Evolutionary conservation across 2,888 invertebrate genomes (phyloP), one percentile per base, ranked within the genome.

Genomic region (Polylopha cassiicola): DNA sequence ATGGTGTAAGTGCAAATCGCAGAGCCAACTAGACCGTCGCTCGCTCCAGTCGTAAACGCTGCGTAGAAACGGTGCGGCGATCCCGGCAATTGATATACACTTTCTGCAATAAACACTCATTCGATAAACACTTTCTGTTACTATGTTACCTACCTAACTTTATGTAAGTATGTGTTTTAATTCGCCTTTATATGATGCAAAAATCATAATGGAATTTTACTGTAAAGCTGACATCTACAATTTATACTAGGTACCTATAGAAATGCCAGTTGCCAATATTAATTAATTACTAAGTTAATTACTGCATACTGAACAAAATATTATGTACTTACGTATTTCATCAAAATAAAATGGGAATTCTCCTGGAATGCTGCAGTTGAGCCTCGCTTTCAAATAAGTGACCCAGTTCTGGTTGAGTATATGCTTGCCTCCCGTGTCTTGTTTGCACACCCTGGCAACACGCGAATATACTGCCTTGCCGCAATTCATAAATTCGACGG

Each of bases 301-400:
- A 13, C 11, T 6, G 18, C 10, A 9, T 28, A 10, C n/a, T 11
- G 21, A 42, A 11, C 3, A 37, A 9, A 23, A 10, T 24, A 23
- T 22, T 34, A 24, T 1, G 24, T 46, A 87, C 89, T 88, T 68
- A 89, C 89, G 91, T 58, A 92, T 90, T 84, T 91, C 91, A 71
- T 92, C 89, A 71, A 92, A 92, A 71, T 91, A 91, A 75, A 91
- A 92, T 0, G 92, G 91, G 58, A 89, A 91, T 57, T 91, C 91
- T 53, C 91, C 91, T 20, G 91, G 91, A 62, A 91, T 88, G 53
- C 90, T 90, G 65, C 91, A 91, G 67, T 90, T 91, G 47, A 91
- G 86, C 26, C 91, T 76, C 13, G 90, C 90, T 73, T 91, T 91
- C 50, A 90, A 73, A 65, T 89, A 91, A 28, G 90, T 90, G 50